Evolutionary conservation across 2,888 invertebrate species (phyloP), one percentile per base, ranked within the genome.

Genomic region (Tinea pellionella): DNA sequence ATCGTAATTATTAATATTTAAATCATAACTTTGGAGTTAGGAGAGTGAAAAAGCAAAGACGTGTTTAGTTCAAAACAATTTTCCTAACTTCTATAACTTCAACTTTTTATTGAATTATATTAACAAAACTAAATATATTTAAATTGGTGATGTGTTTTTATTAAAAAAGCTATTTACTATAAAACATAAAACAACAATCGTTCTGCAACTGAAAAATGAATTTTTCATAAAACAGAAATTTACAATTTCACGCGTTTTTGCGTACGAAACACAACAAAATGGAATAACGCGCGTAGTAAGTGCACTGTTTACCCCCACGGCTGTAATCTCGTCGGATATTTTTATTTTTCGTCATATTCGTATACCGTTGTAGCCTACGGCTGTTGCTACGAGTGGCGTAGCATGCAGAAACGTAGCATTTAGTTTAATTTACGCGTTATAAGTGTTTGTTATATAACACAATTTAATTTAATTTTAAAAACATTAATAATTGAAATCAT

Each of bases 241-340:
- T 59, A 63, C 67, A 69, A 63, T 72, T 69, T 69, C 69, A 65
- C 72, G 68, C 73, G 73, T 73, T 77, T 76, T 71, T 24, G 24
- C 70, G 81, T 75, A 80, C 76, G 85, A 85, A 81, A 80, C 82
- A 77, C 79, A 78, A 79, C 73, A 78, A 82, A 85, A 87, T 84
- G 83, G 85, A 85, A 85, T 85, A 85, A 81, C 79, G 73, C 77
- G 73, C 77, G 75, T 73, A 70, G 75, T 81, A 78, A 78, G 82
- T 83, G 80, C 47, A 59, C 83, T 77, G 79, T 74, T 80, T 77
- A 68, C 66, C 70, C 78, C 80, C 84, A 41, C 30, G 70, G 66
- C 71, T 76, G 82, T 80, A 84, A 85, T 86, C 82, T 78, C 80
- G 79, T 80, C 75, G 78, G 78, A 81, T 76, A 83, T 83, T 84